Conservation (phyloP, 2,888 invertebrate species). For the Drosophila tripunctata region DNA sequence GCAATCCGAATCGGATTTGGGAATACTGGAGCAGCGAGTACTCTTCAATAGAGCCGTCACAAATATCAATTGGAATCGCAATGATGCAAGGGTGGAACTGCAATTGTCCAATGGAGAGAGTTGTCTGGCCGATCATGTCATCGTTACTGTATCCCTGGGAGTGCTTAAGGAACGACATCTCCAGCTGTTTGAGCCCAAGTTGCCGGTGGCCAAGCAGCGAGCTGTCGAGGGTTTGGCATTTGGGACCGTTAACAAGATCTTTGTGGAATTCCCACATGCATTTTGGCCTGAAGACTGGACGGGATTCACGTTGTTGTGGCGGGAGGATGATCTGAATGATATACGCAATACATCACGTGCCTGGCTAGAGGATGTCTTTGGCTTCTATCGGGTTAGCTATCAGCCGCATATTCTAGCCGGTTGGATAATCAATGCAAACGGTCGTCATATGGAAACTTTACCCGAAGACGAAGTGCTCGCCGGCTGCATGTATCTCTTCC, state of each 20-base stretch:
- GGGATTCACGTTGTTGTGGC: conserved; percentile 87
- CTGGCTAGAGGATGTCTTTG: conserved; percentile 88
- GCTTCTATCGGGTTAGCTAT: conserved; percentile 88
- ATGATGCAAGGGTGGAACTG: conserved; percentile 71
- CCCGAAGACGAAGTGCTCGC: conserved; percentile 84
- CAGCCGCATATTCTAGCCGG: conserved; percentile 88
- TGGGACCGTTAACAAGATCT: conserved; percentile 88
- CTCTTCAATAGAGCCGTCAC: conserved; percentile 72
- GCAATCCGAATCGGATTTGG: conserved; percentile 59
- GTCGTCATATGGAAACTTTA: conserved; percentile 87
- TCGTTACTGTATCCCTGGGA: conserved; percentile 87
- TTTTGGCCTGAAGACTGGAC: conserved; percentile 86
- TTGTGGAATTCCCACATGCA: conserved; percentile 86
- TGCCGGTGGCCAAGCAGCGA: conserved; percentile 85
- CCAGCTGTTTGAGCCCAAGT: conserved; percentile 84
- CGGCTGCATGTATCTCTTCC: conserved; percentile 81
- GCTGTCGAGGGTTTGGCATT: conserved; percentile 86
- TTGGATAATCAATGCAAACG: conserved; percentile 89
- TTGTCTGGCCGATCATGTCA: conserved; percentile 86
- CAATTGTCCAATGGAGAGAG: conserved; percentile 82
- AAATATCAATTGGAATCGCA: conserved; percentile 80
- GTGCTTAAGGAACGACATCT: conserved; percentile 86
- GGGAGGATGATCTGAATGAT: conserved; percentile 84
- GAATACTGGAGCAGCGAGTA: conserved; percentile 82
- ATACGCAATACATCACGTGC: conserved; percentile 80